Conservation (phyloP, 1,140 invertebrate species). For the Hypothenemus hampei region DNA sequence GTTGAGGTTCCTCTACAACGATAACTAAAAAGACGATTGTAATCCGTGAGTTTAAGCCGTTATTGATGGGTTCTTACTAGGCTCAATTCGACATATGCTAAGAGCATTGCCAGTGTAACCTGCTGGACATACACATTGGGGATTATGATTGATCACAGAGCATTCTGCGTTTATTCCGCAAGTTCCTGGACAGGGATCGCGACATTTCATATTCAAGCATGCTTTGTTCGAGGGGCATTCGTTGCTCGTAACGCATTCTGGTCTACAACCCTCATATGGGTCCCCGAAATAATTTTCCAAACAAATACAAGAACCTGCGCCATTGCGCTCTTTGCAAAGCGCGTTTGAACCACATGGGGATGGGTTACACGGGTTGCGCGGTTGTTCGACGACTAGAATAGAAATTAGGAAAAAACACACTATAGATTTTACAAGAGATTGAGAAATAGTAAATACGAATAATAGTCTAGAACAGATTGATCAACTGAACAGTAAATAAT, state of each 20-base stretch:
- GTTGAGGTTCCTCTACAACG: slow-evolving; percentile 50
- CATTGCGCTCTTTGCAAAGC: slow-evolving; percentile 70
- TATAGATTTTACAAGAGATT: too few relatives aligned
- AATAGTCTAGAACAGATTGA: too few relatives aligned
- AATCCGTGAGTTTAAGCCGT: background rate
- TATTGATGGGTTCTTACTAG: slow-evolving; percentile 28
- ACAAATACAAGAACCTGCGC: slow-evolving; percentile 74
- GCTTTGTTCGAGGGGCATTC: slow-evolving; percentile 69
- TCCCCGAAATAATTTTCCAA: slow-evolving; percentile 76
- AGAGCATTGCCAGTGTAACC: slow-evolving; percentile 74
- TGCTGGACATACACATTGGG: slow-evolving; percentile 68
- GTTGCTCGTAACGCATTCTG: slow-evolving; percentile 76
- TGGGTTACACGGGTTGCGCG: slow-evolving; percentile 67
- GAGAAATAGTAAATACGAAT: too few relatives aligned
- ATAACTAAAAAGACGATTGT: slow-evolving; percentile 15
- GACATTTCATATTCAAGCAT: slow-evolving; percentile 78
- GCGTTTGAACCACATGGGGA: slow-evolving; percentile 78
- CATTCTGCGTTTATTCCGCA: slow-evolving; percentile 80
- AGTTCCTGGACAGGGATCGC: slow-evolving; percentile 71
- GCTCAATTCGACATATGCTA: slow-evolving; percentile 59
- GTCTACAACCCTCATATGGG: slow-evolving; percentile 73
- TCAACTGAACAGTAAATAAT: too few relatives aligned
- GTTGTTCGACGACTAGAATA: slow-evolving; percentile 43
- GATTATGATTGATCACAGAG: slow-evolving; percentile 74
- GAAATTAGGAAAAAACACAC: slow-evolving; percentile 5